Evolutionary conservation across 2,797 vertebrate genomes (phyloP).

Genomic region (Channa striata): DNA sequence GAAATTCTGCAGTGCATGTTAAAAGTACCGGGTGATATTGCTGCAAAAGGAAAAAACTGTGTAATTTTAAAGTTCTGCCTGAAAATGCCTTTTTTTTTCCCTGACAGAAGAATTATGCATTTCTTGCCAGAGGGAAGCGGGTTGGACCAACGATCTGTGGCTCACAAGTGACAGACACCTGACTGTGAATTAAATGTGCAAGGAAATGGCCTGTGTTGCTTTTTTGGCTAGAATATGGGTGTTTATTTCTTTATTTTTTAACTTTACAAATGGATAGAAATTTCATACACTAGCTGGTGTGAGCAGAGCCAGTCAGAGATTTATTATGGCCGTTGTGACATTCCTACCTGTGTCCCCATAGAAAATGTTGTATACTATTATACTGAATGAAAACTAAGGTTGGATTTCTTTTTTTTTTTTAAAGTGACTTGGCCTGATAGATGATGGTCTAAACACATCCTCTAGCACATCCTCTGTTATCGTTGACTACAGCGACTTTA

Average conservation of each 20-base stretch:
- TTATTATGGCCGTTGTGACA: neutral
- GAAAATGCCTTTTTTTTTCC: neutral
- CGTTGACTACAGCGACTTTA: conserved; percentile 20
- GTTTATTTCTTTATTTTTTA: neutral
- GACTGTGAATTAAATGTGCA: conserved; percentile 46
- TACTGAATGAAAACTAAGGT: conserved; percentile 14
- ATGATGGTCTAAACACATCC: conserved; percentile 43
- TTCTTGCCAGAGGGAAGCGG: conserved; percentile 28
- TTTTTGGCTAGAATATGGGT: conserved; percentile 9
- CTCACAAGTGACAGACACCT: conserved; percentile 34
- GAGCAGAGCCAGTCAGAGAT: neutral
- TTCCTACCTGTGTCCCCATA: neutral
- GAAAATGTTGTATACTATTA: conserved; percentile 8
- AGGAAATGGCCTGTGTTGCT: neutral
- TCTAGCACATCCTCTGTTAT: conserved; percentile 42
- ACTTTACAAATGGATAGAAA: conserved; percentile 15
- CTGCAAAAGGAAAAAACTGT: neutral
- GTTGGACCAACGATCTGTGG: conserved; percentile 12
- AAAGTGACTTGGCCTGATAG: conserved; percentile 40
- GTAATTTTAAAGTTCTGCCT: conserved; percentile 20
- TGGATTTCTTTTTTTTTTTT: too few relatives aligned
- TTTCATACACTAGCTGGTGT: neutral
- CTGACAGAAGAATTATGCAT: conserved; percentile 20
- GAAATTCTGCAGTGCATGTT: neutral
- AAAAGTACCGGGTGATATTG: neutral